Conservation (phyloP, 2,888 invertebrate genomes). For the Monoplex corrugatus region DNA sequence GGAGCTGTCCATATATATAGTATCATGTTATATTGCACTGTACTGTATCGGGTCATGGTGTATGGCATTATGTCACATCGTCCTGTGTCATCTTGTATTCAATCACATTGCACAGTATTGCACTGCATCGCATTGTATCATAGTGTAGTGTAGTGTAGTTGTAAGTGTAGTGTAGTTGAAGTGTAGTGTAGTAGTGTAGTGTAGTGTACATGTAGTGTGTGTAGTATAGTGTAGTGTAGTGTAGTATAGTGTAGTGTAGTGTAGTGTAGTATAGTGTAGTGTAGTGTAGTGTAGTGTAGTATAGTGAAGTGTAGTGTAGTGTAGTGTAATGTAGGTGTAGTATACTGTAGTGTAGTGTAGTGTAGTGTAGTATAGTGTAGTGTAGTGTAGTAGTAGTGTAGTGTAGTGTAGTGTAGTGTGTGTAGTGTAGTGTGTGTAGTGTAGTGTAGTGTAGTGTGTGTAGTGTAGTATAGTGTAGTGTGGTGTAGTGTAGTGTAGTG, state of each 20-base stretch:
- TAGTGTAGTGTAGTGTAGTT: no score
- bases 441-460: constrained; percentile 27
- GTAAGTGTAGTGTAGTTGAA: no score
- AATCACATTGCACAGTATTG: no score
- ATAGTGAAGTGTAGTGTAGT: constrained; percentile 24
- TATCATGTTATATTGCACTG: no score
- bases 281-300: constrained; percentile 29
- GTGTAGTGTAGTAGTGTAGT: no score
- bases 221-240: neutral
- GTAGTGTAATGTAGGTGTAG: neutral
- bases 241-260: constrained; percentile 5
- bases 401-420: constrained; percentile 40
- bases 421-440: constrained; percentile 32
- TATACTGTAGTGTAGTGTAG: neutral
- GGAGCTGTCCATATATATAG: no score
- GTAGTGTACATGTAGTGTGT: neutral
- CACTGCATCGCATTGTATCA: no score
- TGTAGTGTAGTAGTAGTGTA: constrained; percentile 39
- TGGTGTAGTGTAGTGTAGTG: neutral
- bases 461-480: neutral
- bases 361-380: constrained; percentile 36
- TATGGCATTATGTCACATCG: no score
- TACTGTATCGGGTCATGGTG: no score
- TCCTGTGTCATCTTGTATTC: no score
- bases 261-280: constrained; percentile 17